Percentiles rank a stretch among this genome's conserved stretches.
These are phyloP conservation scores for Tenualosa thibaudeaui DNA, from an alignment of 2,797 vertebrate genomes.

Conservation along the genomic window DNA sequence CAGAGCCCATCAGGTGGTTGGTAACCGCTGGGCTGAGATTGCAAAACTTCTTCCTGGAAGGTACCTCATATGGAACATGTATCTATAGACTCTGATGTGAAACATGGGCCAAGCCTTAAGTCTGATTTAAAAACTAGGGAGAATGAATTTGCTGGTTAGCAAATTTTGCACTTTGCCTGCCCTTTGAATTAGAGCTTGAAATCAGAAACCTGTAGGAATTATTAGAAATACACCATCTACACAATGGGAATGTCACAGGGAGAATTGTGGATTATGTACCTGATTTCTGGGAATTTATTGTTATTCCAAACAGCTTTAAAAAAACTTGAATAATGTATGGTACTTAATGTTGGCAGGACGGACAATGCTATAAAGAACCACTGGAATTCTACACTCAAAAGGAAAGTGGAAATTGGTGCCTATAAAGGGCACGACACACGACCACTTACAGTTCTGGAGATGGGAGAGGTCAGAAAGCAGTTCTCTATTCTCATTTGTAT, in stretches of 20 bases:
- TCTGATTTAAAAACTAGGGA: too few species aligned
- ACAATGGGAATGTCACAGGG: too few species aligned
- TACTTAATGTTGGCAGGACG: constrained; percentile 53
- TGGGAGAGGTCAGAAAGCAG: constrained; percentile 24
- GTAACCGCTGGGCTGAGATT: constrained; percentile 94
- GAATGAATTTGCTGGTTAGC: too few species aligned
- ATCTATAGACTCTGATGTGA: neutral
- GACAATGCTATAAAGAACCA: constrained; percentile 94
- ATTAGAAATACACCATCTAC: too few species aligned
- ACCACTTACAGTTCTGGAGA: neutral
- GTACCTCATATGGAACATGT: constrained; percentile 59
- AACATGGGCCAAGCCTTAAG: too few species aligned
- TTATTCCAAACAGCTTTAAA: too few species aligned
- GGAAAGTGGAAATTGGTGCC: constrained; percentile 78
- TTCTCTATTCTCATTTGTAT: neutral
- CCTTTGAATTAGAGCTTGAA: too few species aligned
- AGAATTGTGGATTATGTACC: too few species aligned
- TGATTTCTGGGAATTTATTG: too few species aligned
- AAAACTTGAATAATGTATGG: too few species aligned
- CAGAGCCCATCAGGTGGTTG: constrained; percentile 86
- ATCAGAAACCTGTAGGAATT: too few species aligned
- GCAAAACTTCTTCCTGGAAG: constrained; percentile 92
- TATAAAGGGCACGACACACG: constrained; percentile 65
- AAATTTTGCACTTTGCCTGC: too few species aligned
- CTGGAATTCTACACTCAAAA: constrained; percentile 88